Base-by-base conservation (phyloP, 2,888 invertebrate genomes). In the Drosophila mettleri region DNA sequence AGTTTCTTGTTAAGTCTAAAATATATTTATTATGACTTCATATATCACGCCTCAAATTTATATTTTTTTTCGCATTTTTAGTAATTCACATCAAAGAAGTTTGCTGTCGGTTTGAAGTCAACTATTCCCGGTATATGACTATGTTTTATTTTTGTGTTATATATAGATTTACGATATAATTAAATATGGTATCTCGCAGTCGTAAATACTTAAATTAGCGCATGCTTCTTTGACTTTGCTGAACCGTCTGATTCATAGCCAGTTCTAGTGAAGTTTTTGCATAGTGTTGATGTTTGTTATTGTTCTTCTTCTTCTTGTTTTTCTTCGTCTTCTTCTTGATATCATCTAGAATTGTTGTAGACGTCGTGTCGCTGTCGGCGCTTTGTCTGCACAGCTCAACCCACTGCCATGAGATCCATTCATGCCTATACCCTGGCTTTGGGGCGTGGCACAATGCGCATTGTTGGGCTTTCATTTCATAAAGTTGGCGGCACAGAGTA, bases 321-420 rank as follows among this genome's bases (percentile, higher is more conserved):
- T 49, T 22, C 10, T 24, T 51, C 12, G 16, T 31, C 9, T 48
- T 33, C 20, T 34, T 36, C 80, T 68, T 78, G 69, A 64, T 74
- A 80, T 71, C 87, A 79, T 53, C 58, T 69, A 67, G 65, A 69
- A 69, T 70, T 68, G 69, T 60, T 71, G 88, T 80, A 82, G 83
- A 85, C 85, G 73, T 60, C 61, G 71, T 71, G 80, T 69, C 74
- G 74, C 80, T 83, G 71, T 74, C 59, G 83, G 77, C 86, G 77
- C 79, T 85, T 78, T 80, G 78, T 78, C 78, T 80, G 66, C 65
- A 62, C 80, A 85, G 84, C 80, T 86, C 86, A 74, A 77, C 86
- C 77, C 88, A 79, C 74, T 77, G 77, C 87, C 74, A 57, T 52
- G 52, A 41, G 73, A 83, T 87, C 82, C 80, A 79, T 82, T 82